Percentiles rank a stretch among this genome's conserved stretches.
Evolutionary conservation across 53 echinoderm and acorn worm genomes (phyloP).

Genomic region (Echinometra lucunter): DNA sequence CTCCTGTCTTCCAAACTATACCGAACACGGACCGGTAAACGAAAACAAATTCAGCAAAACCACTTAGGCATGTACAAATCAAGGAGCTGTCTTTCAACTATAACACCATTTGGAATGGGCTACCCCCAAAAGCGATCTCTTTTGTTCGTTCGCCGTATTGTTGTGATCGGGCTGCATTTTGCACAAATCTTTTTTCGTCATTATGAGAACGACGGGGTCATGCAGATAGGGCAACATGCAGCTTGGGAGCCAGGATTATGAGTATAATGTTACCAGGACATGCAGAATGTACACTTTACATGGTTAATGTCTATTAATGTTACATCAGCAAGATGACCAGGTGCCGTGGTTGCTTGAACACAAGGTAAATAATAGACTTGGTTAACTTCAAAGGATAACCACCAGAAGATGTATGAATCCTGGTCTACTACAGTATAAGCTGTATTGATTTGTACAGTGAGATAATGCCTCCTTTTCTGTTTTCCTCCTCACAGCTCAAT

Average conservation of each 20-base stretch:
- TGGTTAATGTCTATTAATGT: background rate
- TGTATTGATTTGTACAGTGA: conserved; percentile 46
- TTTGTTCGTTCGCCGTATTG: conserved; percentile 28
- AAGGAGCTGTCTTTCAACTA: background rate
- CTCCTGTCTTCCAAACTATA: background rate
- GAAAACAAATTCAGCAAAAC: conserved; percentile 35
- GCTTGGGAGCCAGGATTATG: background rate
- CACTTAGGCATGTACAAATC: conserved; percentile 36
- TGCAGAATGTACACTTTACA: no score
- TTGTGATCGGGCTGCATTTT: background rate
- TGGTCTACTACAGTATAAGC: background rate
- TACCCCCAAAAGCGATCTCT: conserved; percentile 64
- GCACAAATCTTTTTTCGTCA: background rate
- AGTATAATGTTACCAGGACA: background rate
- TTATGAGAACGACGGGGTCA: background rate
- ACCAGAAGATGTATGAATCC: background rate
- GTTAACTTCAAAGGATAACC: background rate
- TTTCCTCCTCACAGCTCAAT: conserved; percentile 61
- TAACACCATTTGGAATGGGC: conserved; percentile 13
- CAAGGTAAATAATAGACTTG: conserved; percentile 1
- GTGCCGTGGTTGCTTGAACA: conserved; percentile 5
- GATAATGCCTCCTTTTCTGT: conserved; percentile 50
- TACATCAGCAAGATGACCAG: conserved; percentile 8
- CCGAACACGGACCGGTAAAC: conserved; percentile 10
- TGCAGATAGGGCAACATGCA: conserved; percentile 23